Evolutionary conservation across 2,113 vertebrate species (phyloP).

Genomic region (Climacteris rufus): DNA sequence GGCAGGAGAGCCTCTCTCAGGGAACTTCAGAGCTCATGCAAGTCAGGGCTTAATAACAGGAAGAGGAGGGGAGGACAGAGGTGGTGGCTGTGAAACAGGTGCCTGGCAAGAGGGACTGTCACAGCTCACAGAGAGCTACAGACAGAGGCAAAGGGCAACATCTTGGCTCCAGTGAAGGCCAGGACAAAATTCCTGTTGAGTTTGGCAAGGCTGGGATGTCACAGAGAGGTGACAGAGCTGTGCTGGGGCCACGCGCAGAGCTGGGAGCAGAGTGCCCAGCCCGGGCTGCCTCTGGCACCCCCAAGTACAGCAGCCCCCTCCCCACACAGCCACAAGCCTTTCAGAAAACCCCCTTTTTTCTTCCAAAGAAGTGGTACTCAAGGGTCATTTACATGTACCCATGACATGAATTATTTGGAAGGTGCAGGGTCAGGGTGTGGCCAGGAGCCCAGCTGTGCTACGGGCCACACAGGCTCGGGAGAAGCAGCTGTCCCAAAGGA

Average conservation of each 20-base stretch:
- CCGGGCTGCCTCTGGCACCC: neutral
- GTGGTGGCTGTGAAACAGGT: neutral
- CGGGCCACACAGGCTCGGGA: neutral
- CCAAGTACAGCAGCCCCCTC: neutral
- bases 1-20: neutral
- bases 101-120: neutral
- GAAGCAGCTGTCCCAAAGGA: neutral
- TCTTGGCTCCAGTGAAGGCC: neutral
- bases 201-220: neutral
- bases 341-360: neutral
- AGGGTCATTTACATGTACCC: too few relatives aligned
- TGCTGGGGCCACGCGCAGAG: neutral
- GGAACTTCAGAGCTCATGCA: neutral
- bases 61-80: neutral
- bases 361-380: accelerated
- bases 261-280: neutral
- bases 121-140: neutral
- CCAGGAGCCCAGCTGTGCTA: neutral
- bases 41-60: neutral
- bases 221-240: neutral
- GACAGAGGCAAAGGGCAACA: neutral
- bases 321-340: neutral
- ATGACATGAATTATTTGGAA: neutral
- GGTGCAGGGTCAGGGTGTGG: accelerated
- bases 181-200: neutral